Conservation (phyloP, 1,140 invertebrate genomes). For the Asobara japonica region DNA sequence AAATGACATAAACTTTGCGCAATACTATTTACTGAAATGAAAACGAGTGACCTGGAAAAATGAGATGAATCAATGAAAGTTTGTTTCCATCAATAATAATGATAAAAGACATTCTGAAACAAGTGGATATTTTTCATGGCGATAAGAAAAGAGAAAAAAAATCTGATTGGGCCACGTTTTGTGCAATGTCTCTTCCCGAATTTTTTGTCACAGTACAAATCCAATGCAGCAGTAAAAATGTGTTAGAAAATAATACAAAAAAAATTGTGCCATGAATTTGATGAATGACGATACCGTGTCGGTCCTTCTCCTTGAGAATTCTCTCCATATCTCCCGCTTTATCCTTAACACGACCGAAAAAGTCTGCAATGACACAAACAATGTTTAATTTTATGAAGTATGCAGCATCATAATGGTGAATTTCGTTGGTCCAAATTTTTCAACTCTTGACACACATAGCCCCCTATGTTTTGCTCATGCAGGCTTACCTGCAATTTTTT, state of each 20-base stretch:
- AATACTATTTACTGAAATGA: no score
- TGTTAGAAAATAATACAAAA: constrained; percentile 29
- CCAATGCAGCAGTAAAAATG: not conserved
- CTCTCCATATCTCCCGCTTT: constrained; percentile 91
- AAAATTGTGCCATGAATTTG: constrained; percentile 24
- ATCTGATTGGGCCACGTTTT: no score
- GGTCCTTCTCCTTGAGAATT: constrained; percentile 91
- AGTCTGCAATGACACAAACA: constrained; percentile 72
- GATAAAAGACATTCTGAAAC: no score
- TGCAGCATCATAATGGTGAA: constrained; percentile 15
- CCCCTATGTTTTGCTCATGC: constrained; percentile 10
- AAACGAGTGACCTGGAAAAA: no score
- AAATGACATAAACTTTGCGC: no score
- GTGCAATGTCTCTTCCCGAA: no score
- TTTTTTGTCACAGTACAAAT: no score
- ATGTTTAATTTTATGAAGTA: not conserved
- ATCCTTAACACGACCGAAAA: constrained; percentile 92
- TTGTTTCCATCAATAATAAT: no score
- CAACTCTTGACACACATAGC: not conserved
- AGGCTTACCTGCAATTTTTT: constrained; percentile 86
- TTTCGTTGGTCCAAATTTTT: no score
- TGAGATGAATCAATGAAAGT: no score
- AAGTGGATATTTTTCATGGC: no score
- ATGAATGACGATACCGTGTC: constrained; percentile 76
- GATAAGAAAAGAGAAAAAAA: no score